phyloP scores from a whole-genome alignment of 2,888 invertebrate genomes.

The Nephrotoma appendiculata region DNA sequence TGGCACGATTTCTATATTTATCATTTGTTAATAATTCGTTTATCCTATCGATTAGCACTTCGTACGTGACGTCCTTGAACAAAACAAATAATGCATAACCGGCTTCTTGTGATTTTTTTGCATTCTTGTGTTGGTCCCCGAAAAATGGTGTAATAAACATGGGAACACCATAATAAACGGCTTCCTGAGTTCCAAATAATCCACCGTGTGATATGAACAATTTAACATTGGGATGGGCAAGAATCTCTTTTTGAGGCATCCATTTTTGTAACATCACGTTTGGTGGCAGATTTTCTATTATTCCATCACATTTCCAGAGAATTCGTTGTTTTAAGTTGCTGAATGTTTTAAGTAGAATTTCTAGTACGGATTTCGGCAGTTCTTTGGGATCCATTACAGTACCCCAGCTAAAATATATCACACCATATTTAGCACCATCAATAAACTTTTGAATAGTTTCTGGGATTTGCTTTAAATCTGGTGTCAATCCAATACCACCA shows the following conservation, averaged over 20 bases:
- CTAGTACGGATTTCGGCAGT: background rate
- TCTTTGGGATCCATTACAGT: conserved; percentile 22
- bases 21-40: conserved; percentile 27
- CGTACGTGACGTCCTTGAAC: conserved; percentile 26
- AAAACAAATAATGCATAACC: conserved; percentile 29
- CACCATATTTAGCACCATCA: conserved; percentile 31
- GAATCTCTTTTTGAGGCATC: conserved; percentile 39
- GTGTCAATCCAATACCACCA: conserved; percentile 27
- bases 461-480: conserved; percentile 14
- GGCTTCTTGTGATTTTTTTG: conserved; percentile 25
- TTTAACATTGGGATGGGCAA: conserved; percentile 32
- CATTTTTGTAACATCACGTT: conserved; percentile 36
- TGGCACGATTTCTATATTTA: conserved; percentile 28
- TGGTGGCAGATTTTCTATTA: conserved; percentile 25
- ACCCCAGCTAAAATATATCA: conserved; percentile 35
- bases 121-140: conserved; percentile 33
- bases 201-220: conserved; percentile 35
- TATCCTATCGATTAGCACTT: conserved; percentile 25
- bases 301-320: conserved; percentile 38
- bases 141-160: conserved; percentile 33
- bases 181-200: conserved; percentile 32
- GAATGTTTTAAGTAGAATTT: conserved; percentile 24
- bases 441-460: conserved; percentile 25
- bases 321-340: conserved; percentile 33
- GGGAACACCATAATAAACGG: conserved; percentile 28